Evolutionary conservation across 2,113 vertebrate species (phyloP), one percentile per base, ranked within the genome.

Genomic region (Triplophysa siluroides): DNA sequence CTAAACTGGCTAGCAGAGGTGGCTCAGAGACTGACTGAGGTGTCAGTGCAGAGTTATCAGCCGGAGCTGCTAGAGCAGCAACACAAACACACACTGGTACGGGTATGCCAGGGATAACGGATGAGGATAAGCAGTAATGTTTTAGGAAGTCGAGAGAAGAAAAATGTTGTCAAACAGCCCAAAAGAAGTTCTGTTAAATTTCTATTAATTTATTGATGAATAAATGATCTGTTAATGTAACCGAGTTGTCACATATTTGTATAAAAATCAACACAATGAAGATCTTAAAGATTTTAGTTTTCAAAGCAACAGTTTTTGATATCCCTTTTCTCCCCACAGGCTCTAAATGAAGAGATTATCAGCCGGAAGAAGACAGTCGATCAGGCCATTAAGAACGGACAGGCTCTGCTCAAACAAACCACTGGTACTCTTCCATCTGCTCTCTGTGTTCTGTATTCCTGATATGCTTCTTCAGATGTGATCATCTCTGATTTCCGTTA

Each of bases 1-100:
- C 95, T 99, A 92, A 99, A 99, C 94, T 99, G 98, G 98, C 92
- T 99, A 92, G 96, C 95, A 3, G 98, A 98, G 92, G 96, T 96
- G 84, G 96, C 95, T 90, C 97, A 98, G 94, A 95, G 96, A 29
- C 95, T 99, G 85, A 79, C 89, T 84, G 94, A 93, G 87, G 96
- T 97, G 84, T 93, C 93, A 29, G 75, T 99, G 84, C 95, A 96
- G 91, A 95, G 94, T 93, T 97, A 94, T 94, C 95, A 90, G 91
- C 94, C 90, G 78, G 94, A 95, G 83, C 88, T 94, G 90, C 94
- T 99, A 88, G 93, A 94, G 86, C 94, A 95, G 91, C 95, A 96
- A 87, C 97, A 98, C 91, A 94, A 94, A 63, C 92, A 95, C 88
- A 94, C 96, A 60, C 93, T 99, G 98, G 98, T 99, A 99, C 80